These are phyloP conservation scores for Cossypha niveicapilla DNA, from an alignment of 2,797 vertebrate species.

Conservation along the genomic window DNA sequence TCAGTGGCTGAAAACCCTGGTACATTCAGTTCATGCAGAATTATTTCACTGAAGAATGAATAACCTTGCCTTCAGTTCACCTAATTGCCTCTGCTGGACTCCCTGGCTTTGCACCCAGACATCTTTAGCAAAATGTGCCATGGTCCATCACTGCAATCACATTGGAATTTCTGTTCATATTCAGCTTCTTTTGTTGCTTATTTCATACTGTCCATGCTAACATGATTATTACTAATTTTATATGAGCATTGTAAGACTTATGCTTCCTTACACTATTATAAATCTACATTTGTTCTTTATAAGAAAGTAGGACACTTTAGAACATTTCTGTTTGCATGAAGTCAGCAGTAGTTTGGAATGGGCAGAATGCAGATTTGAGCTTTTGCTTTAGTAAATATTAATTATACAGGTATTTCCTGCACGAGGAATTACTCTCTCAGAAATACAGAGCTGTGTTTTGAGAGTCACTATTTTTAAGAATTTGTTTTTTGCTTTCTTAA, in stretches of 20 bases:
- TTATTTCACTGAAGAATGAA: neutral
- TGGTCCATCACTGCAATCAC: neutral
- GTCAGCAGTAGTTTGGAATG: neutral
- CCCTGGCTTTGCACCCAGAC: neutral
- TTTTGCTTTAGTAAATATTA: neutral
- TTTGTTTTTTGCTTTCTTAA: neutral
- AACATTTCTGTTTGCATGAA: neutral
- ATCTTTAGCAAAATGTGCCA: neutral
- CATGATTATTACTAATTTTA: neutral
- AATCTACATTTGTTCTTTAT: neutral
- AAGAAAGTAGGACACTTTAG: neutral
- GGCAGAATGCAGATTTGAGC: neutral
- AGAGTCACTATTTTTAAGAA: neutral
- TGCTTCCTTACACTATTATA: neutral
- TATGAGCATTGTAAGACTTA: neutral
- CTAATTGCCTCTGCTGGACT: neutral
- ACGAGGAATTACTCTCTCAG: neutral
- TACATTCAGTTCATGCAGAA: neutral
- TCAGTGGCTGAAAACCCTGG: neutral
- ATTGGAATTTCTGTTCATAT: neutral
- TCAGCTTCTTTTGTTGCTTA: neutral
- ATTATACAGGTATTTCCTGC: neutral
- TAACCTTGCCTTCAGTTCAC: neutral
- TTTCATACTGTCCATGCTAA: neutral
- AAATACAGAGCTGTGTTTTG: neutral